Base-by-base conservation (phyloP, 1,140 invertebrate genomes). In the Pseudobourletiella spinata region DNA sequence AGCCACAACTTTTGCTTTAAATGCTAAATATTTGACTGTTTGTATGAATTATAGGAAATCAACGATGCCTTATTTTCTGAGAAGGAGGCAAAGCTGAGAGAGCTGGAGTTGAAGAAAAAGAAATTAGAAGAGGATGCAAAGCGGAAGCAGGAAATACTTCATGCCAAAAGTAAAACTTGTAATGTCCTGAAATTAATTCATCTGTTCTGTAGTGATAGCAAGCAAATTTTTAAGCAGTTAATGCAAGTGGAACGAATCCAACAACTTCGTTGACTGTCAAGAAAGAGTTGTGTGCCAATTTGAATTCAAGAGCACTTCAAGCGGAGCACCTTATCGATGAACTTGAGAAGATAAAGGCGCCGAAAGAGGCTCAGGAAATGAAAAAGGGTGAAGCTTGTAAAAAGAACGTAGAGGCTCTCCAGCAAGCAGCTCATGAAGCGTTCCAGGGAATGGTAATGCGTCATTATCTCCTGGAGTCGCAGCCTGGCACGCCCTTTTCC, bases 31-130 rank as follows among this genome's bases (percentile, higher is more conserved):
- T n/a, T n/a, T n/a, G n/a, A n/a, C n/a, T n/a, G n/a, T n/a, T n/a
- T n/a, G n/a, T n/a, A n/a, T n/a, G n/a, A n/a, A n/a, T n/a, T n/a
- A 14, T 35, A 55, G 52, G 52, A 55, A 32, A 20, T 55, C 20
- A 35, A 11, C 39, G 29, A 29, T 35, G 14, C 32, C 30, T 8
- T 55, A 3, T 55, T 55, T 55, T 28, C 52, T 15, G 30, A 11
- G 14, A 30, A 55, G 18, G 2, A 4, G 25, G 39, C 30, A 6
- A 35, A 18, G n/a, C 39, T 55, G 25, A 18, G 39, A 24, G 3
- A 35, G 29, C n/a, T 55, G 28, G 52, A 55, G 8, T 22, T 3
- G 4, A 11, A 52, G 29, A 6, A 14, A 14, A 25, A 52, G 4
- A 26, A 14, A 4, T 11, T 29, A 3, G 15, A 24, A 25, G 3